Base-by-base conservation (phyloP, 2,888 invertebrate genomes). In the Chironomus riparius region DNA sequence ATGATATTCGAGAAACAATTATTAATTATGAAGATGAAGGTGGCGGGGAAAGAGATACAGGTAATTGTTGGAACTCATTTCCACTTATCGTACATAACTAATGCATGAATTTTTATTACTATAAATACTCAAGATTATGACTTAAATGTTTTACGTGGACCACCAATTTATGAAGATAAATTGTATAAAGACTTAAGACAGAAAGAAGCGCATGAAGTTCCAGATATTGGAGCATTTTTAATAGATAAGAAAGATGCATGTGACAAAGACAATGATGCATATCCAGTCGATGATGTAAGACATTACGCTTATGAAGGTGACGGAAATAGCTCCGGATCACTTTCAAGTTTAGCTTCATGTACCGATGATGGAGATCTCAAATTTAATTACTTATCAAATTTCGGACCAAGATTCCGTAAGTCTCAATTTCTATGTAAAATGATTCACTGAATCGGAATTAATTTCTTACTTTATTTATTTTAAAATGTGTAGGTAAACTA, bases 291-390 rank as follows among this genome's bases (percentile, higher is more conserved):
- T 83, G 98, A 98, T 84, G 94, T 98, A 21, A 90, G 98, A 77
- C 95, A 98, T 84, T 99, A 98, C 84, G 97, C 96, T 76, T 98
- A 98, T 83, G 98, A 99, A 85, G 98, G 98, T 68, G 95, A 95
- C 82, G 96, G 96, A 79, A 96, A 96, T 82, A 91, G 91, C 15
- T 94, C 93, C 79, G 97, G 97, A 78, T 96, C 96, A 10, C 87
- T 98, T 22, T 97, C 97, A 73, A 95, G 95, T 68, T 86, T 96
- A 79, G 95, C 95, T 78, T 95, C 95, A 80, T 94, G 94, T 89
- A 94, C 94, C 78, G 95, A 94, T 82, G 95, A 96, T 81, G 94
- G 94, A 78, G 95, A 95, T 85, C 87, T 95, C 80, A 94, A 95
- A 83, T 97, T 97, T 86, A 96, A 96, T 85, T 95, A 97, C 82